phyloP scores from a whole-genome alignment of 2,888 invertebrate genomes.

The Drosophila percnosoma region DNA sequence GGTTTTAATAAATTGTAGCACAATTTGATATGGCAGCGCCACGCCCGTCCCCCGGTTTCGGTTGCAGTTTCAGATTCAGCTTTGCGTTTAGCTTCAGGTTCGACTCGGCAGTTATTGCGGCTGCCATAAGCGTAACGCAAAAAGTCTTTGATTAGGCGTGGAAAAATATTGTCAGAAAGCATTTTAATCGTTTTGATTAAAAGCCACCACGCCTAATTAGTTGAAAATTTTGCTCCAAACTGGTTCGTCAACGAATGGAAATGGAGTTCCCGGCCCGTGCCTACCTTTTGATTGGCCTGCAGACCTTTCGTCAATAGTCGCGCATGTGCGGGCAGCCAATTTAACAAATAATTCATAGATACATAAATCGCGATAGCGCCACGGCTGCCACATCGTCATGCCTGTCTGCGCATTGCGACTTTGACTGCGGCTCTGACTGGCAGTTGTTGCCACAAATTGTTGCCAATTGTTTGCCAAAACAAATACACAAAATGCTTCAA shows the following conservation, averaged over 20 bases:
- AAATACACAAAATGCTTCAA: conserved; percentile 65
- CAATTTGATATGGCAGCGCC: conserved; percentile 78
- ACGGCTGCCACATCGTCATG: conserved; percentile 62
- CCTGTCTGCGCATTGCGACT: conserved; percentile 56
- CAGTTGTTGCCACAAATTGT: conserved; percentile 73
- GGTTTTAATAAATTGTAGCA: conserved; percentile 80
- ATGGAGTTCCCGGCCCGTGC: conserved; percentile 14
- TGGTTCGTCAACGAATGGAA: conserved; percentile 36
- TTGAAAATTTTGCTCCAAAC: conserved; percentile 66
- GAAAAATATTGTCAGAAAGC: conserved; percentile 81
- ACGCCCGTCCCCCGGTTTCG: conserved; percentile 34
- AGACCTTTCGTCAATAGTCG: conserved; percentile 72
- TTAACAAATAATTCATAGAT: conserved; percentile 78
- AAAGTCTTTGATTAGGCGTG: conserved; percentile 80
- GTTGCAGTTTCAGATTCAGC: conserved; percentile 31
- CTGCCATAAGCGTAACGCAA: conserved; percentile 72
- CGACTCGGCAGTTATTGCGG: conserved; percentile 60
- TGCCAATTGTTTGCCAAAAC: conserved; percentile 77
- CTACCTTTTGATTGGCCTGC: conserved; percentile 48
- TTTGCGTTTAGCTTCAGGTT: conserved; percentile 32
- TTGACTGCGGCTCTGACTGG: conserved; percentile 50
- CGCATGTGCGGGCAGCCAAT: conserved; percentile 74
- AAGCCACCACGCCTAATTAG: conserved; percentile 80
- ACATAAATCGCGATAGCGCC: conserved; percentile 78
- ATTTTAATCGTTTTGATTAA: conserved; percentile 80